Conservation (phyloP, 1,140 invertebrate species). For the Lerema accius region DNA sequence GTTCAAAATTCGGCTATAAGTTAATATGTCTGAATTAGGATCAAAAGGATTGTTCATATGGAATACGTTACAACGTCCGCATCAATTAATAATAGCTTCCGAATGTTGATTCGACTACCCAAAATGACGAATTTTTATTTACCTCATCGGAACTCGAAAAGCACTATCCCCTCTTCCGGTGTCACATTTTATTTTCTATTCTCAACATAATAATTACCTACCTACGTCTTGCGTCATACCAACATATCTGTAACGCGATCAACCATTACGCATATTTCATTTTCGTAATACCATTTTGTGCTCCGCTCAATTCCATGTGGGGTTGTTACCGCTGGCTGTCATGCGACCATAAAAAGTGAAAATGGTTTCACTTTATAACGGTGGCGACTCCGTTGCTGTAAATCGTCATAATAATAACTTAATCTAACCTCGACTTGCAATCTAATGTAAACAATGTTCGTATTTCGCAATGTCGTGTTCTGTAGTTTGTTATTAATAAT, state of each 20-base stretch:
- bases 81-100: too few relatives aligned
- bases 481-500: too few relatives aligned
- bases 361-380: conserved; percentile 57
- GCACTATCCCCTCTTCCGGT: background rate
- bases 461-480: too few relatives aligned
- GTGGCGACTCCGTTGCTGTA: conserved; percentile 1
- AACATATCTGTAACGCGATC: conserved; percentile 16
- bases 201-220: background rate
- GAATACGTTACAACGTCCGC: too few relatives aligned
- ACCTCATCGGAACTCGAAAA: background rate
- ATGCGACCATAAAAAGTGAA: conserved; percentile 67
- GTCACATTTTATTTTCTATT: conserved; percentile 1
- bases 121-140: too few relatives aligned
- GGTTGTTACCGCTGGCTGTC: conserved; percentile 43
- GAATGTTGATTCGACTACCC: too few relatives aligned
- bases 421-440: background rate
- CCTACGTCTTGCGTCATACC: background rate
- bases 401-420: background rate
- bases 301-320: conserved; percentile 42
- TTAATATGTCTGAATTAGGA: too few relatives aligned
- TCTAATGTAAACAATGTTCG: background rate
- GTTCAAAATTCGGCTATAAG: too few relatives aligned
- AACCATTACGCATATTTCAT: conserved; percentile 29
- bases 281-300: conserved; percentile 39
- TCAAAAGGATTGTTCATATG: too few relatives aligned